These are phyloP conservation scores for Thermophis baileyi DNA, from an alignment of 2,113 vertebrate species.

Conservation along the genomic window DNA sequence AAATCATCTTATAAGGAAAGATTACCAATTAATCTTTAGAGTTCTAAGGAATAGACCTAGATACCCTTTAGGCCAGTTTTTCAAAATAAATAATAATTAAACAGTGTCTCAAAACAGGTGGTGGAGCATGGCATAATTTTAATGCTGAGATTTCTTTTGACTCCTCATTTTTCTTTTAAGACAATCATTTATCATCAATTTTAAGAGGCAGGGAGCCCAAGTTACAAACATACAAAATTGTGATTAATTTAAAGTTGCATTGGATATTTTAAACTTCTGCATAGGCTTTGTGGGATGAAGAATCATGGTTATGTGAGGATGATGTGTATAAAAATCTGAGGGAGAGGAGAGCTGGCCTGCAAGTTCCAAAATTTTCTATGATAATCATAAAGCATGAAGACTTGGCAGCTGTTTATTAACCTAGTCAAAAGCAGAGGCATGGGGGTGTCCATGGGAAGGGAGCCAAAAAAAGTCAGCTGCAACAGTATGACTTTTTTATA, in stretches of 20 bases:
- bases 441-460: not conserved
- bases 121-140: not conserved
- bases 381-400: not conserved
- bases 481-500: not conserved
- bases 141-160: not conserved
- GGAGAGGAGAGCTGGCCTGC: not conserved
- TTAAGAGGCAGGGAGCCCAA: not conserved
- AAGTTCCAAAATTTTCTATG: not conserved
- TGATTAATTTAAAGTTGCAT: not conserved
- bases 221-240: not conserved
- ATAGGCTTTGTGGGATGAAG: not conserved
- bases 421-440: not conserved
- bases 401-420: not conserved
- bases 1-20: slow-evolving; percentile 18
- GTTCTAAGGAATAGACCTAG: not conserved
- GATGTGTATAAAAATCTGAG: not conserved
- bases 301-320: not conserved
- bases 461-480: not conserved
- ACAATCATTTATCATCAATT: not conserved
- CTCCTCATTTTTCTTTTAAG: not conserved
- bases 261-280: not conserved
- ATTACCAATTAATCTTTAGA: slow-evolving; percentile 10
- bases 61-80: not conserved
- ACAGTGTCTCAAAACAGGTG: not conserved
- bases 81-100: slow-evolving; percentile 26